phyloP scores from a whole-genome alignment of 2,113 vertebrate genomes.

The Hucho hucho region DNA sequence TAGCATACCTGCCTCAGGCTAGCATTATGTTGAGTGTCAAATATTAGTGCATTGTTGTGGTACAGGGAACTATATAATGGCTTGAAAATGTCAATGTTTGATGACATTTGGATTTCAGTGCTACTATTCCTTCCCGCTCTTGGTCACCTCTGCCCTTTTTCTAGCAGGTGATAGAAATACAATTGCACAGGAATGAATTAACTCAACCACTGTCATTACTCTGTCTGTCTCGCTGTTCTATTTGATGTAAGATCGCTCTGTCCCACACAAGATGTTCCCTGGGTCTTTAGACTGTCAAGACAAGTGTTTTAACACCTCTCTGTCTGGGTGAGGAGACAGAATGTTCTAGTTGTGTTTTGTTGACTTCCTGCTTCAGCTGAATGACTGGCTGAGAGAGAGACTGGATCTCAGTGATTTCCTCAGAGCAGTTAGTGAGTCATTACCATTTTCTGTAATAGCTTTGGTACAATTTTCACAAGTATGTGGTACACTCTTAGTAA shows the following conservation, averaged over 20 bases:
- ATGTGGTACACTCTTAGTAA: no score
- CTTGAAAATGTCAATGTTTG: conserved; percentile 45
- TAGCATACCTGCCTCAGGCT: background rate
- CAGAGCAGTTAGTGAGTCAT: conserved; percentile 9
- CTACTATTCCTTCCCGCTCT: conserved; percentile 5
- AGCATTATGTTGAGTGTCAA: background rate
- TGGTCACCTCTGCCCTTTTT: conserved; percentile 9
- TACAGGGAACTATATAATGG: background rate
- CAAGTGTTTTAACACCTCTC: background rate
- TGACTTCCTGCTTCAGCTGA: conserved; percentile 18
- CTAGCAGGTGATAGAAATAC: background rate
- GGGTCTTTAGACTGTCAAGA: background rate
- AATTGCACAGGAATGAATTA: conserved; percentile 12
- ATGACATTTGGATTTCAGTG: conserved; percentile 54
- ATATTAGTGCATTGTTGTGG: background rate
- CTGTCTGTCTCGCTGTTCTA: background rate
- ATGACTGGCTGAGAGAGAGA: conserved; percentile 42
- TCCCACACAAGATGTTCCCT: conserved; percentile 17
- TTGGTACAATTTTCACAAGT: no score
- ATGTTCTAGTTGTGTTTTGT: conserved; percentile 25
- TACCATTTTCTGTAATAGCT: background rate
- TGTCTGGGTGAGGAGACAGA: conserved; percentile 15
- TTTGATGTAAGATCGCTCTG: background rate
- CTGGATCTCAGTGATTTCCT: conserved; percentile 30
- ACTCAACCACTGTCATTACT: background rate